Base-by-base conservation (phyloP, 2,797 vertebrate genomes). In the Anniella stebbinsi region DNA sequence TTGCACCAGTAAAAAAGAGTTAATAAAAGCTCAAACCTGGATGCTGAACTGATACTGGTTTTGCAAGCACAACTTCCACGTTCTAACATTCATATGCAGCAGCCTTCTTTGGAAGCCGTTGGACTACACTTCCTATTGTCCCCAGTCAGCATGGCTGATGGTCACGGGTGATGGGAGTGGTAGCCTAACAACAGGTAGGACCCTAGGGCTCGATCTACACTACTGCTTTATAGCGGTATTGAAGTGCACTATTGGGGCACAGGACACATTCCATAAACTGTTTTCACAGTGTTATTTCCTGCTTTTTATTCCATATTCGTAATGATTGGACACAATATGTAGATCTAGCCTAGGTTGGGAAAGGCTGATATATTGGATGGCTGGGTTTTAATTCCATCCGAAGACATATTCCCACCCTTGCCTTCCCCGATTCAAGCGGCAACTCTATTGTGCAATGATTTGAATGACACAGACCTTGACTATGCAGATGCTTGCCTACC, bases 401-500 rank as follows among this genome's bases (percentile, higher is more conserved):
- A 54, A 57, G 21, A 83, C 33, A 23, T 15, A 78, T 83, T 88
- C 84, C 66, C 25, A 89, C 33, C 30, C 23, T 80, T 60, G 45
- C 13, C 13, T 57, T 57, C 72, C 33, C 10, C 63, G 57, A 33
- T 83, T 78, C 72, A n/a, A 89, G 72, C 72, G 70, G 48, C 48
- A 82, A 77, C 51, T 84, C 63, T 38, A 25, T 87, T 87, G 80
- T 78, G 80, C 73, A 87, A 41, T 90, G 70, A 85, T 90, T 41
- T 87, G 89, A 90, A 90, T 84, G 86, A 78, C 89, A 87, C 48
- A 90, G 81, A 87, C 81, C 80, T 87, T 90, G 86, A 87, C 60
- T 69, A 78, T 12, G 48, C 89, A 90, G 80, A 83, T 90, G 89
- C 88, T 86, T 88, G 63, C 83, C 41, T 88, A 88, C 60, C 69